These are phyloP conservation scores for Tigriopus japonicus DNA, from an alignment of 1,140 invertebrate genomes.

Conservation along the genomic window DNA sequence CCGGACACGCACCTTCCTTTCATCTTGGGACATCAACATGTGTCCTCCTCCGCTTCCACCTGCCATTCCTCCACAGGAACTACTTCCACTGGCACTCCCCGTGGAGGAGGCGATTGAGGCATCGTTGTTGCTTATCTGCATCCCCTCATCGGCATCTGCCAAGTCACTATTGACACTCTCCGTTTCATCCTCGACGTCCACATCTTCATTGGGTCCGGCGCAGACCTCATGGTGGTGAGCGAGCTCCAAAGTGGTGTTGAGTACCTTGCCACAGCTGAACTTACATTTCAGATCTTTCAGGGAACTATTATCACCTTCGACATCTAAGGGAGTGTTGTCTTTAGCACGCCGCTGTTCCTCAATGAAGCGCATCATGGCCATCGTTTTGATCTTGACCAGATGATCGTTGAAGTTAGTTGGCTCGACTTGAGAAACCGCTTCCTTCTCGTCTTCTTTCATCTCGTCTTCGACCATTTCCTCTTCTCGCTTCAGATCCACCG, in stretches of 20 bases:
- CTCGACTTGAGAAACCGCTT: neutral
- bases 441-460: slow-evolving; percentile 10
- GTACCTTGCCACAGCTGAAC: neutral
- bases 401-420: too few relatives aligned
- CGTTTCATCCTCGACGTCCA: neutral
- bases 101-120: slow-evolving; percentile 1
- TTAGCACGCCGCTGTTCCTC: too few relatives aligned
- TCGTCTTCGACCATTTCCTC: slow-evolving; percentile 11
- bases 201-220: neutral
- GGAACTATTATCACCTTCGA: too few relatives aligned
- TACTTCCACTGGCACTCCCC: neutral
- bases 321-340: too few relatives aligned
- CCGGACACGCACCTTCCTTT: slow-evolving; percentile 41
- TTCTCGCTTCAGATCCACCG: neutral
- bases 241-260: neutral
- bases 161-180: neutral
- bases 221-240: neutral
- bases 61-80: too few relatives aligned
- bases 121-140: neutral
- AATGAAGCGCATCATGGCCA: too few relatives aligned
- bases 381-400: too few relatives aligned
- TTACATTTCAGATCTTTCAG: neutral
- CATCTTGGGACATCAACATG: slow-evolving; percentile 2
- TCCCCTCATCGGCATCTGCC: neutral
- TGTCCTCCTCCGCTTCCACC: neutral